Evolutionary conservation across 2,888 invertebrate genomes (phyloP), one percentile per base, ranked within the genome.

Genomic region (Acleris laterana): DNA sequence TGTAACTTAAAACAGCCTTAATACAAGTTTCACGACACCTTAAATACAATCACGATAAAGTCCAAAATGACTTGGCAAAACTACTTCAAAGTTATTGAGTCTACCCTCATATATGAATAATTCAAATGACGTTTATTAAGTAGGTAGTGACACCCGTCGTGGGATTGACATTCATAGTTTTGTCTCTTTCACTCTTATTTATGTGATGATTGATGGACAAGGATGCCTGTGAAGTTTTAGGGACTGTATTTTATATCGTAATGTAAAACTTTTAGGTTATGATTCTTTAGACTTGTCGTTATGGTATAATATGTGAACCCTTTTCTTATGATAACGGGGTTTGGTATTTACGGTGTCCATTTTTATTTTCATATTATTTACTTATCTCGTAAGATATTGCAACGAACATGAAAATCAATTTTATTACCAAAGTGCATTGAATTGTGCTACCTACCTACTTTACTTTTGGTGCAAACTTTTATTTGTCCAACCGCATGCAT

Each of bases 101-200:
- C 82, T 87, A 85, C 88, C 90, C 87, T 81, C 85, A 73, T 77
- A 77, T 83, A 92, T 92, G 91, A 92, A 91, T 92, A 83, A 92
- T 92, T 91, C 92, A 92, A 81, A 80, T 83, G 81, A 77, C 84
- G 85, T 87, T 89, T 90, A 90, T 90, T 92, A 92, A 90, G 88
- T 86, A 83, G 80, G 63, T 62, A 66, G 61, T 61, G 69, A 70
- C 63, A 60, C 56, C 57, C 64, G 56, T 32, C 58, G 28, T 19
- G 17, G 28, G 25, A 44, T 61, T 56, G 55, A 59, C 64, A 61
- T 61, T 57, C 38, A 46, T 13, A 13, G 25, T 58, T 50, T 68
- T 69, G 74, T 81, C 82, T 73, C 79, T 72, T 74, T 83, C 79
- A 72, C 68, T 74, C 78, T 69, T 73, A 74, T 77, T 72, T 73